phyloP scores from a whole-genome alignment of 1,140 invertebrate species.

The Saccostrea cuccullata region DNA sequence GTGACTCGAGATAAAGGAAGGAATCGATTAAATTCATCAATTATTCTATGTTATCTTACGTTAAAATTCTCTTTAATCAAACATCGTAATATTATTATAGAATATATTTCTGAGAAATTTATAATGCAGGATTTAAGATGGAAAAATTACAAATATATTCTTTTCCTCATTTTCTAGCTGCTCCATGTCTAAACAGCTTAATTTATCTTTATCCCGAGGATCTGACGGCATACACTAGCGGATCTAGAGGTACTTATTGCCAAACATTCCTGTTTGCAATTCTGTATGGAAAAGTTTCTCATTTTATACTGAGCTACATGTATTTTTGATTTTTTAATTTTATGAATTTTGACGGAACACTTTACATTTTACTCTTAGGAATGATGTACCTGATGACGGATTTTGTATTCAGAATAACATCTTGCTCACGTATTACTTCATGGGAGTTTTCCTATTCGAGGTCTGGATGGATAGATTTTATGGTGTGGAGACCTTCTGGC shows the following conservation, averaged over 20 bases:
- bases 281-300: background rate
- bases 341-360: background rate
- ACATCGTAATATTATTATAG: too few relatives aligned
- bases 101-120: too few relatives aligned
- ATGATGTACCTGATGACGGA: conserved; percentile 15
- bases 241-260: background rate
- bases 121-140: too few relatives aligned
- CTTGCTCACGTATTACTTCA: background rate
- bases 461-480: conserved; percentile 3
- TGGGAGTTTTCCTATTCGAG: conserved; percentile 11
- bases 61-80: too few relatives aligned
- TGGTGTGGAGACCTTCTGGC: background rate
- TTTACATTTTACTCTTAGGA: background rate
- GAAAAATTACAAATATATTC: too few relatives aligned
- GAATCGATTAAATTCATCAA: too few relatives aligned
- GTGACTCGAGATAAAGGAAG: background rate
- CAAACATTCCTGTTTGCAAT: background rate
- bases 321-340: background rate
- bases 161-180: background rate
- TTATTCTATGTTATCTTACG: too few relatives aligned
- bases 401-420: background rate
- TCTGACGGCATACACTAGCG: background rate
- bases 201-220: conserved; percentile 10
- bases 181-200: background rate
- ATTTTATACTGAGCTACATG: background rate